Percentiles rank a stretch among this genome's conserved stretches.
Evolutionary conservation across 2,888 invertebrate genomes (phyloP).

Genomic region (Sphinx pinastri): DNA sequence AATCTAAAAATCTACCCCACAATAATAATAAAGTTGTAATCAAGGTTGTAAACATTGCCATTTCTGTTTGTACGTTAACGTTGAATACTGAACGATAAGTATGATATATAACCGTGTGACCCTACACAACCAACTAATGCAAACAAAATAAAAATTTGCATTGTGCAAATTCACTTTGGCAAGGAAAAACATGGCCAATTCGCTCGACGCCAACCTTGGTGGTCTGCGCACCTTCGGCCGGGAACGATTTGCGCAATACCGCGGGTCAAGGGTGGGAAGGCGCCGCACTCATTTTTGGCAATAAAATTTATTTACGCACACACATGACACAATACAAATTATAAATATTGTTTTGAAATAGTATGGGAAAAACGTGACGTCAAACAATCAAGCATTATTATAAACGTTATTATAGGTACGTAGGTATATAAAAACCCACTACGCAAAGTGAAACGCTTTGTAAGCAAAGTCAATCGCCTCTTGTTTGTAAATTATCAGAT

Average conservation of each 20-base stretch:
- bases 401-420: background rate
- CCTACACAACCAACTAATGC: slow-evolving; percentile 32
- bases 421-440: background rate
- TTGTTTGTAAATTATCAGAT: slow-evolving; percentile 27
- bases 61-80: no score
- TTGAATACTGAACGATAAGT: no score
- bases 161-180: slow-evolving; percentile 52
- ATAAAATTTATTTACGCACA: slow-evolving; percentile 60
- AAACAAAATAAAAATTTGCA: slow-evolving; percentile 46
- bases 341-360: slow-evolving; percentile 49
- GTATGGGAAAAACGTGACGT: slow-evolving; percentile 33
- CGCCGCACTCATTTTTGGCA: slow-evolving; percentile 73
- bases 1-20: no score
- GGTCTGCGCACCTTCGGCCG: slow-evolving; percentile 57
- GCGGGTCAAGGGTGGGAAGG: slow-evolving; percentile 76
- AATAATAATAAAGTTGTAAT: no score
- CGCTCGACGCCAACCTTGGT: slow-evolving; percentile 58
- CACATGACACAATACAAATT: slow-evolving; percentile 58
- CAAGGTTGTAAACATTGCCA: no score
- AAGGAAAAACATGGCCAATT: slow-evolving; percentile 68
- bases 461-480: slow-evolving; percentile 4
- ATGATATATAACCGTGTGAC: background rate
- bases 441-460: slow-evolving; percentile 2
- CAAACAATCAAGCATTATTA: background rate
- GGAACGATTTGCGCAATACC: slow-evolving; percentile 66